Conservation (phyloP, 1,140 invertebrate species). For the Panulirus ornatus region DNA sequence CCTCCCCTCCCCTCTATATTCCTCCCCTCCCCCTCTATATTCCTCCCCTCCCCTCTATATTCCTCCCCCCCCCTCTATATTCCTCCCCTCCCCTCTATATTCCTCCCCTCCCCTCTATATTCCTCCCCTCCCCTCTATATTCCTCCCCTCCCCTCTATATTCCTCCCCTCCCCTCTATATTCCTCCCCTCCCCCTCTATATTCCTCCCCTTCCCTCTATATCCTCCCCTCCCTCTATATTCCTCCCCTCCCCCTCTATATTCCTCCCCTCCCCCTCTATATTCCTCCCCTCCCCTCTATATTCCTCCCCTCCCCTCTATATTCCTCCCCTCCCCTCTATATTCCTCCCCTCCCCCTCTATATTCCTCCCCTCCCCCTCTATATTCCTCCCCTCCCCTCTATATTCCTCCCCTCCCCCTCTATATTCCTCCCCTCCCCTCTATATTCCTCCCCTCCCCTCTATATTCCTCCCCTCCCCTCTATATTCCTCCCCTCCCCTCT, state of each 20-base stretch:
- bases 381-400: no score
- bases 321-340: no score
- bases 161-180: not conserved
- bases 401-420: no score
- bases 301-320: no score
- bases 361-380: no score
- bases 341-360: no score
- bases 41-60: not conserved
- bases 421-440: no score
- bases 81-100: not conserved
- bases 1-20: not conserved
- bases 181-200: not conserved
- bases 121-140: not conserved
- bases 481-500: no score
- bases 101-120: not conserved
- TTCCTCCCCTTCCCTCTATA: not conserved
- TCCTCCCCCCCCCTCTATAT: not conserved
- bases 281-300: not conserved
- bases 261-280: not conserved
- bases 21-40: not conserved
- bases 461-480: not conserved
- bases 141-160: not conserved
- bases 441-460: not conserved
- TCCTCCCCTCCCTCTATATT: not conserved
- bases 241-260: no score